Base-by-base conservation (phyloP, 1,140 invertebrate genomes). In the Orchestia grillus region DNA sequence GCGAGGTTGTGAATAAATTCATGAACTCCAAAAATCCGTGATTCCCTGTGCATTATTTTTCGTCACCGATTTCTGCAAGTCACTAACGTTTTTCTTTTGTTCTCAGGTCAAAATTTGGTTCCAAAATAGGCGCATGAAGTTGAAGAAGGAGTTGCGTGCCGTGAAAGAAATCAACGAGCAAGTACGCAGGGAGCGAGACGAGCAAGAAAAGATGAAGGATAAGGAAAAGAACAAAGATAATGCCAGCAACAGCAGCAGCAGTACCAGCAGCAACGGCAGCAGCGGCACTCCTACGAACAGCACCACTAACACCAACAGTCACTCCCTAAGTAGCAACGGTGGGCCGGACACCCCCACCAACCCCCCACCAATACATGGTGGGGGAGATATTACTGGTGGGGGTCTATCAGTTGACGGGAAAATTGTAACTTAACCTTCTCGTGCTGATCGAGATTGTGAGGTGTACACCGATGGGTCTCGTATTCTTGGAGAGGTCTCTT, bases 121-220 rank as follows among this genome's bases (percentile, higher is more conserved):
- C 96, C 97, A 97, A 96, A 97, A 97, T 96, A 96, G 99, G 96
- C 98, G 99, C 97, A 99, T 99, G 99, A 99, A 99, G 97, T 98
- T 99, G 97, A 99, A 99, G 98, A 99, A 99, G 97, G 99, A 99
- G 97, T 97, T 99, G 96, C 98, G 99, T 92, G 99, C 99, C 36
- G 99, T 99, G 28, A 99, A 99, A 97, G 99, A 99, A 97, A 99
- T 99, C 97, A 99, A 99, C 98, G 99, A 99, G 97, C 99, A 99
- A 97, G 99, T 99, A 96, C 98, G 99, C 97, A 98, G 99, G 96
- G 99, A 99, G 97, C 98, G 99, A 77, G 99, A 99, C 97, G 99
- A 99, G 97, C 98, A 99, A 97, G 98, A 99, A 97, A 98, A 99
- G 98, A 99, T 99, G 97, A 98, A 99, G 97, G 96, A 97, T 90